Conservation (phyloP, 1,140 invertebrate genomes). For the Cherax quadricarinatus region DNA sequence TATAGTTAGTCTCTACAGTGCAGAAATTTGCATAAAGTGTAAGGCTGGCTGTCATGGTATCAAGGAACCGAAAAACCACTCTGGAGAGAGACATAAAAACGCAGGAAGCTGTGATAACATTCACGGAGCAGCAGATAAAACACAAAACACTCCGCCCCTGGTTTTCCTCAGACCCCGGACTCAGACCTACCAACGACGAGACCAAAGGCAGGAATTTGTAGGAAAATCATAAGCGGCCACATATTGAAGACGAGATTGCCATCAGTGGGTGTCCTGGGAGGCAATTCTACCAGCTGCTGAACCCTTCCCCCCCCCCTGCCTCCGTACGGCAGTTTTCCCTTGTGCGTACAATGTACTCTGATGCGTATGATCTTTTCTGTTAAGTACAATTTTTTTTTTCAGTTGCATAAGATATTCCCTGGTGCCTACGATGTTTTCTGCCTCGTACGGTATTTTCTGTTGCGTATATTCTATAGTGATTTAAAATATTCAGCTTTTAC, state of each 20-base stretch:
- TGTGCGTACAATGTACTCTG: neutral
- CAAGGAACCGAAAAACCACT: neutral
- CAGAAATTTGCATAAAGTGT: neutral
- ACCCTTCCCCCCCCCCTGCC: neutral
- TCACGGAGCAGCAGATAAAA: neutral
- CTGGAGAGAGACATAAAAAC: neutral
- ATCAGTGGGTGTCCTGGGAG: neutral
- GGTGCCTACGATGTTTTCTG: too few relatives aligned
- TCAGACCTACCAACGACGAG: neutral
- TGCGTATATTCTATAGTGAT: too few relatives aligned
- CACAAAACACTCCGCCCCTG: slow-evolving; percentile 1
- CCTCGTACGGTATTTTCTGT: too few relatives aligned
- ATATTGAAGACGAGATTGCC: slow-evolving; percentile 5
- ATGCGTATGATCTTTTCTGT: too few relatives aligned
- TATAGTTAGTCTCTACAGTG: neutral
- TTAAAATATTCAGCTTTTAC: too few relatives aligned
- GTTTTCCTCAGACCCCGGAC: neutral
- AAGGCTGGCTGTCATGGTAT: neutral
- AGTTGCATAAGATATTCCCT: too few relatives aligned
- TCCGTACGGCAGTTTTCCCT: neutral
- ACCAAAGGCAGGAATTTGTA: slow-evolving; percentile 6
- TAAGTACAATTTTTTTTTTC: too few relatives aligned
- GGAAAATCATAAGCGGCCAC: neutral
- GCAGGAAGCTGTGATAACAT: neutral
- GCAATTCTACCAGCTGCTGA: neutral